Conservation (phyloP, 1,140 invertebrate species). For the Pogonomyrmex californicus region DNA sequence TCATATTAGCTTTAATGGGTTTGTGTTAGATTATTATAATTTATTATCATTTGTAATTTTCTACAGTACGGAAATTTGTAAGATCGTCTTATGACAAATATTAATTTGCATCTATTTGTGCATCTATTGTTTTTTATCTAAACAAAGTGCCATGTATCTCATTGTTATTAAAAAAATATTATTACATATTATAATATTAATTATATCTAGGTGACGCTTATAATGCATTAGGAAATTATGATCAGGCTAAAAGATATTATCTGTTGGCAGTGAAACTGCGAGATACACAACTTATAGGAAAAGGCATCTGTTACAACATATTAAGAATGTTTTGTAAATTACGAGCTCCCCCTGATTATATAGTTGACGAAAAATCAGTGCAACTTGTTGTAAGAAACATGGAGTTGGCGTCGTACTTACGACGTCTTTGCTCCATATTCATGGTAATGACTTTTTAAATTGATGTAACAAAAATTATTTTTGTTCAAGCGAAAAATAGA, state of each 20-base stretch:
- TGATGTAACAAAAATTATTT: neutral
- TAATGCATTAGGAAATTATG: slow-evolving; percentile 66
- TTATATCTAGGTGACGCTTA: slow-evolving; percentile 72
- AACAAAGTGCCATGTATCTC: too few relatives aligned
- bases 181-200: neutral
- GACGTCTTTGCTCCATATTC: slow-evolving; percentile 29
- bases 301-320: slow-evolving; percentile 33
- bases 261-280: slow-evolving; percentile 51
- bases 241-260: slow-evolving; percentile 70
- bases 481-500: neutral
- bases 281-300: accelerated
- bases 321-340: slow-evolving; percentile 40
- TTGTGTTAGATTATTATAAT: neutral
- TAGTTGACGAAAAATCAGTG: neutral
- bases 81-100: too few relatives aligned
- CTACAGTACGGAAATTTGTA: too few relatives aligned
- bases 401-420: slow-evolving; percentile 46
- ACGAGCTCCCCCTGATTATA: neutral
- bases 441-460: slow-evolving; percentile 51
- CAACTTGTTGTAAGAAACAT: neutral
- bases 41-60: too few relatives aligned
- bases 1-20: slow-evolving; percentile 69
- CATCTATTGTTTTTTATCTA: too few relatives aligned
- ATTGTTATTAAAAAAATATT: neutral
- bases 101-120: too few relatives aligned